Evolutionary conservation across 2,888 invertebrate species (phyloP), one percentile per base, ranked within the genome.

Genomic region (Meandrusa payeni): DNA sequence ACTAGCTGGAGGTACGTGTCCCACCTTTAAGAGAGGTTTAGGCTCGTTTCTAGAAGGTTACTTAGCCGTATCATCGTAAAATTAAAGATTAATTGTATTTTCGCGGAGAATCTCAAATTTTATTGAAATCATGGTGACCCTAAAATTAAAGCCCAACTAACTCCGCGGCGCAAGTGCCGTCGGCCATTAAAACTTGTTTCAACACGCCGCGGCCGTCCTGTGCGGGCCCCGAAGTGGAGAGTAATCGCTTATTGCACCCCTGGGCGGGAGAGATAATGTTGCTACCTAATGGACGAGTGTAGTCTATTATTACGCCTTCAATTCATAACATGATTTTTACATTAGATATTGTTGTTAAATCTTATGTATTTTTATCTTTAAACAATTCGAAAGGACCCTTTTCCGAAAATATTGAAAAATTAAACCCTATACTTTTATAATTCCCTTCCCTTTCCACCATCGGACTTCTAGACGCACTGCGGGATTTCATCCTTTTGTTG

Each of bases 111-210:
- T 40, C 40, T 32, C 19, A 11, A 9, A n/a, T 7, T 41, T 27
- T 13, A 3, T 41, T 28, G 36, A 48, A 47, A 43, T 38, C 50
- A 53, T 61, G 61, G 52, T 33, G 9, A 33, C n/a, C 26, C 33
- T 33, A 41, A 24, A 33, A 41, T 41, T 28, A 34, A 41, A 34
- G 61, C 56, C 53, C 54, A 59, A 51, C 58, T 55, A 41, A 41
- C 51, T 46, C 37, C 12, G 24, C 4, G 23, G 42, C 29, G 52
- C 52, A 64, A 72, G 64, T 67, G 62, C 59, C 61, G 60, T 48
- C 62, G 51, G 54, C 72, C 66, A 74, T 77, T 76, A 76, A 77
- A 78, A 77, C 68, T 77, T 75, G 60, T 61, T 59, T 61, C 44
- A 52, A 50, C 52, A 48, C 53, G 38, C 47, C 51, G 41, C 53